Conservation (phyloP, 1,140 invertebrate genomes). For the Pachypeltis micranthus region DNA sequence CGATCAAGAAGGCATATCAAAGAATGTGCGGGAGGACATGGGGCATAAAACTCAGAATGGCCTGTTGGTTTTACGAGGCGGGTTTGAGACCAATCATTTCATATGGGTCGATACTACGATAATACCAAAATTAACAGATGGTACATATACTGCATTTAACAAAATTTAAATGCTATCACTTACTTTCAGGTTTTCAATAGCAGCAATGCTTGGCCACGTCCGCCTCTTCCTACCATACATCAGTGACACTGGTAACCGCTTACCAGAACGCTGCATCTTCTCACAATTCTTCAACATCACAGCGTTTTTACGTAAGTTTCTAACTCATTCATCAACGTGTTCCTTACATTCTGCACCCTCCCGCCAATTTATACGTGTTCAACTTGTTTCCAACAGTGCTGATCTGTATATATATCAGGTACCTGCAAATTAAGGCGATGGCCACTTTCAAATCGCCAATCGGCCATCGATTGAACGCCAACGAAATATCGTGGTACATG, state of each 20-base stretch:
- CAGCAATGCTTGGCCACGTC: slow-evolving; percentile 41
- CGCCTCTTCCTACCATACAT: slow-evolving; percentile 46
- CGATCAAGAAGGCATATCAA: too few relatives aligned
- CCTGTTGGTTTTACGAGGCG: too few relatives aligned
- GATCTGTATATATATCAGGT: slow-evolving; percentile 42
- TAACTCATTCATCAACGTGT: neutral
- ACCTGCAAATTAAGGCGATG: slow-evolving; percentile 37
- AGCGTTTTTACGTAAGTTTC: slow-evolving; percentile 50
- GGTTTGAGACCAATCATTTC: too few relatives aligned
- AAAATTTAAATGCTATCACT: too few relatives aligned
- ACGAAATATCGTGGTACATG: slow-evolving; percentile 41
- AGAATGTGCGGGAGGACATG: too few relatives aligned
- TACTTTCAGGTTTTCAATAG: slow-evolving; percentile 40
- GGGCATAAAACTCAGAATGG: too few relatives aligned
- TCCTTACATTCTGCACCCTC: too few relatives aligned
- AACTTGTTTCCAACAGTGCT: slow-evolving; percentile 37
- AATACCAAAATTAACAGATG: too few relatives aligned
- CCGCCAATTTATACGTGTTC: too few relatives aligned
- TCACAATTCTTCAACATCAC: slow-evolving; percentile 44
- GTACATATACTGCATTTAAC: too few relatives aligned
- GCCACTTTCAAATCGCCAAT: slow-evolving; percentile 27
- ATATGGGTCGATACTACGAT: too few relatives aligned
- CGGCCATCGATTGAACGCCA: slow-evolving; percentile 38
- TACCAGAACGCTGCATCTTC: slow-evolving; percentile 50
- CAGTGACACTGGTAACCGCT: slow-evolving; percentile 46